phyloP scores from a whole-genome alignment of 1,140 invertebrate species.

The Aradophagus sp. region DNA sequence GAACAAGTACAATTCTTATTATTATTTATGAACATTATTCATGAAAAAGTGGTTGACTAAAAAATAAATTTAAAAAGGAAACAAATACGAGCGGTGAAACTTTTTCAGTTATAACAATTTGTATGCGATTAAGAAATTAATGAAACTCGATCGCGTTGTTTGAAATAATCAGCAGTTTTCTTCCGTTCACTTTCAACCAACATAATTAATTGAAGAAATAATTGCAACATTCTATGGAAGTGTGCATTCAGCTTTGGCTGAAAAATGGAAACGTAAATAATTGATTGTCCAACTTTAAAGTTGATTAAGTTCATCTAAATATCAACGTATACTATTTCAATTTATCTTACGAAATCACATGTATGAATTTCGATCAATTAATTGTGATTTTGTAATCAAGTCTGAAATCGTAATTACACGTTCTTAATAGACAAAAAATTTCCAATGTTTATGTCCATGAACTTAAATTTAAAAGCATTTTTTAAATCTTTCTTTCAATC shows the following conservation, averaged over 20 bases:
- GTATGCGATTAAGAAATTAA: constrained; percentile 30
- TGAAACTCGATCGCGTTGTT: constrained; percentile 18
- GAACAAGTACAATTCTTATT: no score
- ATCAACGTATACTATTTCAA: no score
- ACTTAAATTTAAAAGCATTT: no score
- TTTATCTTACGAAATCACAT: no score
- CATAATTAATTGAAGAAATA: no score
- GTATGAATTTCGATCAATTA: no score
- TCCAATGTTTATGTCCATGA: no score
- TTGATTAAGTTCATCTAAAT: constrained; percentile 1
- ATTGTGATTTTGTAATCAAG: no score
- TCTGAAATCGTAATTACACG: no score
- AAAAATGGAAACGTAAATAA: not conserved
- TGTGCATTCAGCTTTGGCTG: not conserved
- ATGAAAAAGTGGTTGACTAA: not conserved
- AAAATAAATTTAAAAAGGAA: not conserved
- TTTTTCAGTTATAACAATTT: constrained; percentile 9
- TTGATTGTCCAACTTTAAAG: not conserved
- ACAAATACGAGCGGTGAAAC: constrained; percentile 8
- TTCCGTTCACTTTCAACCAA: constrained; percentile 24
- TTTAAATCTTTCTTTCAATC: no score
- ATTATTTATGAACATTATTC: not conserved
- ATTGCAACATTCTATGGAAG: no score
- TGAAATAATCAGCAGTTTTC: constrained; percentile 12
- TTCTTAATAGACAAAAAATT: no score